These are phyloP conservation scores for Laterallus jamaicensis DNA, from an alignment of 2,113 vertebrate species.

Conservation along the genomic window DNA sequence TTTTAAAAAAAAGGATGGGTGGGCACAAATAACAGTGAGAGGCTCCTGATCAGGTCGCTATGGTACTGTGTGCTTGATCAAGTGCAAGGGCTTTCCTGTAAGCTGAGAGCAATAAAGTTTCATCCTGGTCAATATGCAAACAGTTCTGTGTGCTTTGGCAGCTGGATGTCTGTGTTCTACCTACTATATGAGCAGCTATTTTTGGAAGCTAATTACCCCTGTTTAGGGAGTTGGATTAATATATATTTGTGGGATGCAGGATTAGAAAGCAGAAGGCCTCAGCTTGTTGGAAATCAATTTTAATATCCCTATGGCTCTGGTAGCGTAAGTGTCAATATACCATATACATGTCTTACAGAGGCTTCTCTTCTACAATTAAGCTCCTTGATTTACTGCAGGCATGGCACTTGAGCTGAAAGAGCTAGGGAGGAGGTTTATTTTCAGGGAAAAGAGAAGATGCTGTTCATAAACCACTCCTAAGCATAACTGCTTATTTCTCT, in stretches of 20 bases:
- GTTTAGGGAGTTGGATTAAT: background rate
- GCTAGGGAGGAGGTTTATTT: background rate
- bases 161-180: background rate
- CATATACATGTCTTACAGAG: background rate
- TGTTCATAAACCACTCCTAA: background rate
- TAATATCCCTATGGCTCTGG: slow-evolving; percentile 40
- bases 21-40: background rate
- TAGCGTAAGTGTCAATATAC: background rate
- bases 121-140: background rate
- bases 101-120: background rate
- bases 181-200: background rate
- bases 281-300: slow-evolving; percentile 55
- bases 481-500: background rate
- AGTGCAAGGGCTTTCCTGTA: background rate
- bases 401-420: background rate
- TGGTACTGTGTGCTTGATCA: background rate
- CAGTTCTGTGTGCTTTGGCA: background rate
- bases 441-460: background rate
- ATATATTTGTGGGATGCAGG: background rate
- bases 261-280: slow-evolving; percentile 19
- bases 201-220: slow-evolving; percentile 7
- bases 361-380: slow-evolving; percentile 27
- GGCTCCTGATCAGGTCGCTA: background rate
- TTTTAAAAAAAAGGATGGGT: background rate
- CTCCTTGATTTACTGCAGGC: background rate